Percentiles rank a stretch among this genome's conserved stretches.
Evolutionary conservation across 2,113 vertebrate genomes (phyloP).

Genomic region (Todiramphus chloris): DNA sequence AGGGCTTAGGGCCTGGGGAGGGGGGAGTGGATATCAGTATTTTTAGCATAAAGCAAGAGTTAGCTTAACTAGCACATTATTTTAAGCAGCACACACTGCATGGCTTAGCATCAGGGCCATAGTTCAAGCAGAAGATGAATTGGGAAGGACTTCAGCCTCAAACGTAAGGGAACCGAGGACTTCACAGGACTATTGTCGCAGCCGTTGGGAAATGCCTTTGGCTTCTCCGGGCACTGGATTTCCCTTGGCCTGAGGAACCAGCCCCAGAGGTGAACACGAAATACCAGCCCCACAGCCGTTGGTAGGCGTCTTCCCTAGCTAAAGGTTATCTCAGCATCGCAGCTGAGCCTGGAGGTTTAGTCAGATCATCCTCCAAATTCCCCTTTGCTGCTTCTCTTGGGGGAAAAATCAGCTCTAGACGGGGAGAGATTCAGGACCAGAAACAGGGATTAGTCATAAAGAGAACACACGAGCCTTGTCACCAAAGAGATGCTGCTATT

Average conservation of each 20-base stretch:
- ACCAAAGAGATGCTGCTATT: not conserved
- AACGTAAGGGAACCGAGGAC: not conserved
- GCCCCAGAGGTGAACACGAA: not conserved
- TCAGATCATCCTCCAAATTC: not conserved
- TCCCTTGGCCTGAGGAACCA: not conserved
- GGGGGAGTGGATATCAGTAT: not conserved
- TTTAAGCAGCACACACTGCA: not conserved
- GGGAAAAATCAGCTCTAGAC: not conserved
- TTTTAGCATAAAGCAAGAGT: not conserved
- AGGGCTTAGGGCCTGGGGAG: not conserved
- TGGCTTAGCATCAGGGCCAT: not conserved
- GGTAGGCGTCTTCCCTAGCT: not conserved
- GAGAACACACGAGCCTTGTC: conserved; percentile 6
- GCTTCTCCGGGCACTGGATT: not conserved
- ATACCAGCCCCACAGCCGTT: fast-evolving
- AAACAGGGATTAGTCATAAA: conserved; percentile 40
- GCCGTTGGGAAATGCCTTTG: not conserved
- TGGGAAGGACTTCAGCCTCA: not conserved
- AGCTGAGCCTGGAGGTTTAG: not conserved
- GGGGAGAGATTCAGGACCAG: not conserved
- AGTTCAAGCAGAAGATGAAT: not conserved
- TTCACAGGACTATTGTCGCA: not conserved
- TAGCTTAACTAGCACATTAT: not conserved
- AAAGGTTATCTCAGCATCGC: not conserved
- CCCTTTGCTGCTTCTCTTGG: not conserved